A percentile compares a stretch with the other conserved stretches of the same genome.
phyloP scores from a whole-genome alignment of 2,888 invertebrate species.

The Pollenia labialis region DNA sequence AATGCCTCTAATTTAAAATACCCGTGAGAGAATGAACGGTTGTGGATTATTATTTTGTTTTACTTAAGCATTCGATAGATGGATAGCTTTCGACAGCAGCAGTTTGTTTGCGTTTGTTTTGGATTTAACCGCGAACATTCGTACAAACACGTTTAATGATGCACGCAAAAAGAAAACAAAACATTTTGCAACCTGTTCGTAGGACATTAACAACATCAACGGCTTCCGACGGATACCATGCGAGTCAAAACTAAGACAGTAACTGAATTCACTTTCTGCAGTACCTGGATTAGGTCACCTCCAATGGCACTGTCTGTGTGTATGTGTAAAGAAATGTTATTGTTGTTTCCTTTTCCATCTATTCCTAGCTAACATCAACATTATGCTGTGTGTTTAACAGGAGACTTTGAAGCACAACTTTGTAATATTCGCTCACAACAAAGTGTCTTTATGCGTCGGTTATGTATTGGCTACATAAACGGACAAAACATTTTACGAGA shows the following conservation, averaged over 20 bases:
- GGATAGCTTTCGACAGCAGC: slow-evolving; percentile 29
- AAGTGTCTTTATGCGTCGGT: neutral
- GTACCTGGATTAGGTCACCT: slow-evolving; percentile 82
- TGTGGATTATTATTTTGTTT: slow-evolving; percentile 38
- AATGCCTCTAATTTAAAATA: slow-evolving; percentile 46
- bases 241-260: slow-evolving; percentile 81
- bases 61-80: slow-evolving; percentile 14
- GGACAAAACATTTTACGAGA: slow-evolving; percentile 20
- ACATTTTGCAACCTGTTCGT: slow-evolving; percentile 66
- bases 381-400: slow-evolving; percentile 20
- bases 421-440: slow-evolving; percentile 45
- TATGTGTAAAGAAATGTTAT: slow-evolving; percentile 48
- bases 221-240: slow-evolving; percentile 76
- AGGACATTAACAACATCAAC: slow-evolving; percentile 56
- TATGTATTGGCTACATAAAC: slow-evolving; percentile 17
- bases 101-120: slow-evolving; percentile 25
- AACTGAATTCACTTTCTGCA: slow-evolving; percentile 81
- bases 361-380: slow-evolving; percentile 55
- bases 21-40: slow-evolving; percentile 41
- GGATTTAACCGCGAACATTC: slow-evolving; percentile 37
- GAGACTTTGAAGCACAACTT: slow-evolving; percentile 14
- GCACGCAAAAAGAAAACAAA: slow-evolving; percentile 69
- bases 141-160: slow-evolving; percentile 46
- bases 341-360: slow-evolving; percentile 56
- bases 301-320: slow-evolving; percentile 68